Base-by-base conservation (phyloP, 2,113 vertebrate species). In the Poicephalus gulielmi region DNA sequence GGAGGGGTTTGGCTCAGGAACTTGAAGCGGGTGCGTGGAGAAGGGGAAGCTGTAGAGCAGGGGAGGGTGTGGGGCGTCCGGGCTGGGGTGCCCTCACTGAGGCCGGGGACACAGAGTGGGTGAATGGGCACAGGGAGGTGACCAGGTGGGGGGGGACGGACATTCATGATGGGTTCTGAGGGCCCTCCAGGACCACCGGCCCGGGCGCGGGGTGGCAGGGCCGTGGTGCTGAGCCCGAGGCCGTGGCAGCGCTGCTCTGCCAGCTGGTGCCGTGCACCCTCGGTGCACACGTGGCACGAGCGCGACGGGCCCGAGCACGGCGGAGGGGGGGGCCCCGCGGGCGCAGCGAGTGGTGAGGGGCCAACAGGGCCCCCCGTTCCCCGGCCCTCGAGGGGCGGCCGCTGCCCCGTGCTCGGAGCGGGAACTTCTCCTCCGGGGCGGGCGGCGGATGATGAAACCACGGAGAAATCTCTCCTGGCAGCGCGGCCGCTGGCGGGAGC, bases 371-470 rank as follows among this genome's bases (percentile, higher is more conserved):
- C 87, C 81, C 43, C 88, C 31, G 7, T 10, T 0, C 43, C 49
- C 73, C 23, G 6, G 31, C 44, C 41, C 57, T 71, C 2, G 14
- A 52, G 50, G 68, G 55, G 94, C 7, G 46, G 68, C 84, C 4
- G 64, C 88, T 79, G 91, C 63, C 66, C 85, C 9, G 1, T 2
- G 47, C 23, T 2, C 4, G 2, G 74, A 82, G 79, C 86, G 50
- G 91, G 83, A 92, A 94, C 94, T 82, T 88, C 91, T 95, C 67
- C 96, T 93, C 71, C 39, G 52, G 80, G 70, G 86, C 78, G 27
- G 62, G 83, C n/a, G 25, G 73, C 20, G 81, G 95, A 97, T 97
- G 97, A 97, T 97, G 97, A 97, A 97, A 97, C 91, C 91, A 17
- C 31, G 27, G 85, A 96, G 97, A 97, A 97, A 97, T 96, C 90